Evolutionary conservation across 2,113 vertebrate species (phyloP), one percentile per base, ranked within the genome.

Genomic region (Pluvialis apricaria): DNA sequence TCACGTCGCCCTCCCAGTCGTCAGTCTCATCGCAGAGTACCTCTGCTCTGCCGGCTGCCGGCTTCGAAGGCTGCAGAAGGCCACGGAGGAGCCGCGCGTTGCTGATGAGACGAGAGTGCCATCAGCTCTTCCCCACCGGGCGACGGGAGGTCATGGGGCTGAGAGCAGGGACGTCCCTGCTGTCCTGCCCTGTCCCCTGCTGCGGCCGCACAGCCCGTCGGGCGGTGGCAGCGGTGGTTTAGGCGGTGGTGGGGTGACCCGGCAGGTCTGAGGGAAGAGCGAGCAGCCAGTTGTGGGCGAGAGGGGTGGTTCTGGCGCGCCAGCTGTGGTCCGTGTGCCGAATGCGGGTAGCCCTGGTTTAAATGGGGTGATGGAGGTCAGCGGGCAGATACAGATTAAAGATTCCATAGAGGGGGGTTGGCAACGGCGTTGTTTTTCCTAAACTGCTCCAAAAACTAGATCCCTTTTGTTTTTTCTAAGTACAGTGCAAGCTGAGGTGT

Each of bases 271-370:
- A 28, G 58, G 42, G 26, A 69, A 22, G 2, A 49, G 60, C n/a
- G 21, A 24, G 36, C 60, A 36, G 77, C 60, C 13, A 14, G 60
- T 4, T 51, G 34, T 6, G 25, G 49, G 62, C 6, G 42, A 32
- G 49, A 19, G 11, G 13, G 25, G 1, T n/a, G 21, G 31, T 40
- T 66, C 17, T 19, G 45, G 32, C 70, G 15, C 38, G 45, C 7
- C 11, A 3, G 45, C 24, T 1, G 0, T 5, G 60, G 17, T 26
- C 47, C 61, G 14, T 15, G 15, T 4, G 32, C 14, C 5, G 5
- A 11, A 4, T 36, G 68, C 13, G 9, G 25, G 26, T 24, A 45
- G 2, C 40, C 15, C 38, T 0, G 4, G 29, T 26, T 16, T 57
- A 15, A 57, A 14, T 9, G 66, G 47, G 32, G 26, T 25, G 47